Base-by-base conservation (phyloP, 1,140 invertebrate genomes). In the Bactericera cockerelli region DNA sequence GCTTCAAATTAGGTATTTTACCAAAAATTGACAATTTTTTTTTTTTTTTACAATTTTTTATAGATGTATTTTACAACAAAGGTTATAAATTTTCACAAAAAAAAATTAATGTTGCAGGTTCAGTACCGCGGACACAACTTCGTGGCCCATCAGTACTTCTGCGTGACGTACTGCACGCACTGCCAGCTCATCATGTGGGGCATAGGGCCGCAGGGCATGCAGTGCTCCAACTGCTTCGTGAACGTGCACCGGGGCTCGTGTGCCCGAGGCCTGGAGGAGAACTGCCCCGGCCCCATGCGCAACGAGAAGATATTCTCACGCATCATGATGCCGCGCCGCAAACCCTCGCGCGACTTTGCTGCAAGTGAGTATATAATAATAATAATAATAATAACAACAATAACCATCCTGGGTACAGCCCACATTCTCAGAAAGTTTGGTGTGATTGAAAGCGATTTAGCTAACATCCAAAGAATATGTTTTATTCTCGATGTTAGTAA, bases 101-200 rank as follows among this genome's bases (percentile, higher is more conserved):
- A n/a, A n/a, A n/a, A n/a, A n/a, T n/a, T n/a, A n/a, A n/a, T n/a
- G n/a, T n/a, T n/a, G n/a, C n/a, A n/a, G n/a, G n/a, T 86, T 70
- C 80, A 80, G 59, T 78, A 86, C 26, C 80, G 86, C 67, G 92
- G 92, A 26, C 94, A 98, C 78, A 84, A 91, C 72, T 90, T 94
- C 70, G 81, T 82, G 63, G 81, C 86, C 61, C 83, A 89, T 69
- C 88, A 93, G 73, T 89, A 95, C 74, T 88, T 83, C 68, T 86
- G 83, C 63, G 84, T 93, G 61, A 91, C 86, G 57, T 82, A 86
- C 70, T 98, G 94, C 71, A 89, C 92, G 76, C 84, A 91, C 74
- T 98, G 94, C 75, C 85, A 90, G 67, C 78, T 83, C 65, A 84
- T 93, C 63, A 86, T 98, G 63, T 92, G 90, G 78, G 94, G 94